Evolutionary conservation across 2,888 invertebrate genomes (phyloP).

Genomic region (Steinernema scapterisci): DNA sequence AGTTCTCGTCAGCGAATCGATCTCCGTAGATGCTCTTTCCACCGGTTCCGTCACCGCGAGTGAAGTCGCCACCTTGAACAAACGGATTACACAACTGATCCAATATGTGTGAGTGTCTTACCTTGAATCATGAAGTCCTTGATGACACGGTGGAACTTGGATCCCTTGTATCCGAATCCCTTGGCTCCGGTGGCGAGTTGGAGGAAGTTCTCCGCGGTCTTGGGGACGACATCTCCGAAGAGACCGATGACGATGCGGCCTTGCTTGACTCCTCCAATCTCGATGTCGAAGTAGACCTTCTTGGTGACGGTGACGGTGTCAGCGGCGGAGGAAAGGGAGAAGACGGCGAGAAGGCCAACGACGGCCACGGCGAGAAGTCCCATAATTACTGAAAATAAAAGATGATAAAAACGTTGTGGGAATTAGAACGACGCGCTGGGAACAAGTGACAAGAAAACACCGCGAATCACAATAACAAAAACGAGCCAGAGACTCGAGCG

Average conservation of each 20-base stretch:
- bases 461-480: neutral
- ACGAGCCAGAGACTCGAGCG: too few species aligned
- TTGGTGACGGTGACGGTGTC: constrained; percentile 68
- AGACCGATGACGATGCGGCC: constrained; percentile 83
- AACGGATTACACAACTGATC: neutral
- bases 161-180: constrained; percentile 76
- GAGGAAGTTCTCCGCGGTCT: constrained; percentile 83
- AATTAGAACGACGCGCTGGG: constrained; percentile 1
- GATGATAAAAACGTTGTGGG: neutral
- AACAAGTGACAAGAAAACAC: neutral
- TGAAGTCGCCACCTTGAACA: constrained; percentile 67
- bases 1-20: constrained; percentile 63
- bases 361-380: constrained; percentile 28
- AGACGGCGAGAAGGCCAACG: constrained; percentile 33
- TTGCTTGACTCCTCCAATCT: constrained; percentile 76
- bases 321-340: constrained; percentile 34
- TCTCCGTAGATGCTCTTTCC: constrained; percentile 67
- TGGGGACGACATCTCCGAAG: constrained; percentile 83
- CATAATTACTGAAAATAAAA: constrained; percentile 23
- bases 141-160: constrained; percentile 83
- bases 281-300: constrained; percentile 81
- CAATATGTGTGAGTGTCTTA: constrained; percentile 64
- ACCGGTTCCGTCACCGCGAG: constrained; percentile 68
- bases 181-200: constrained; percentile 75
- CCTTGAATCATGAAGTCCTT: constrained; percentile 91